These are phyloP conservation scores for Manduca sexta DNA, from an alignment of 1,140 invertebrate genomes.

Conservation along the genomic window DNA sequence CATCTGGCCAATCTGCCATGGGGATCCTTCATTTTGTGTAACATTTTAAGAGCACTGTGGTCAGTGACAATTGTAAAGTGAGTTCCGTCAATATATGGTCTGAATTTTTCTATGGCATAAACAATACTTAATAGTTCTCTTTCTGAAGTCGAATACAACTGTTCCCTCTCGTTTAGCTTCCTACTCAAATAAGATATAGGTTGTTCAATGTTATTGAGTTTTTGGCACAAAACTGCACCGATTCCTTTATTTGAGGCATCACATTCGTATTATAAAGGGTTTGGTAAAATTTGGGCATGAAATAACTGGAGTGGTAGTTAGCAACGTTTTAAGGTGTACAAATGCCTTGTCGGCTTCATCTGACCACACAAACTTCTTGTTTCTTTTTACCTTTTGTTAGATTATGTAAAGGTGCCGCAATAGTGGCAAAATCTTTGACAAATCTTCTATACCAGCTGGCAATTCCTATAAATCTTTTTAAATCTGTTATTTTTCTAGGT, in stretches of 20 bases:
- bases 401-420: conserved; percentile 45
- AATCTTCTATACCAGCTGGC: too few species aligned
- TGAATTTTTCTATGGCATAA: too few species aligned
- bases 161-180: too few species aligned
- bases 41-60: too few species aligned
- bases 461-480: too few species aligned
- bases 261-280: conserved; percentile 40
- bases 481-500: too few species aligned
- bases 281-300: conserved; percentile 37
- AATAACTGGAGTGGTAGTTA: conserved; percentile 42
- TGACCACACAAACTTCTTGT: conserved; percentile 21
- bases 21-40: conserved; percentile 59
- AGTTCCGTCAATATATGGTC: too few species aligned
- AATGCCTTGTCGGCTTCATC: conserved; percentile 21
- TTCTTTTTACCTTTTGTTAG: conserved; percentile 37
- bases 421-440: too few species aligned
- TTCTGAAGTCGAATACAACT: too few species aligned
- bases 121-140: too few species aligned
- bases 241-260: conserved; percentile 44
- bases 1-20: conserved; percentile 61
- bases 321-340: conserved; percentile 34
- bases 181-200: conserved; percentile 46
- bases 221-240: conserved; percentile 43
- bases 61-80: too few species aligned
- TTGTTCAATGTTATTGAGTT: conserved; percentile 20